Evolutionary conservation across 2,113 vertebrate genomes (phyloP).

Genomic region (Platanista minor): DNA sequence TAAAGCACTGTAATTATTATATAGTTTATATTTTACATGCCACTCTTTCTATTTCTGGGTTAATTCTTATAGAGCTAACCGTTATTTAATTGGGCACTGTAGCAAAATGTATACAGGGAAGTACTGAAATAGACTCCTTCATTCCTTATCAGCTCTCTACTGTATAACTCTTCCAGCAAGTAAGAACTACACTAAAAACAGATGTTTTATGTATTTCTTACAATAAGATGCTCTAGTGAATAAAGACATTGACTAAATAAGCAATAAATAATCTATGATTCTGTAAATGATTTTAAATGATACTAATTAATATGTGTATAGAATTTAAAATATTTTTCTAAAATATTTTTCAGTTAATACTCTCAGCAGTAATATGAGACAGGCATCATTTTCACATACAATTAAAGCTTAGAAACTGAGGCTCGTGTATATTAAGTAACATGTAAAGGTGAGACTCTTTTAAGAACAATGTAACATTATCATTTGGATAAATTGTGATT

Average conservation of each 20-base stretch:
- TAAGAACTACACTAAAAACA: not conserved
- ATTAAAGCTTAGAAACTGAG: not conserved
- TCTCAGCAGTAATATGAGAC: not conserved
- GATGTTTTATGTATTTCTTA: not conserved
- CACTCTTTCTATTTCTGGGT: not conserved
- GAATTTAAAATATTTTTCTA: not conserved
- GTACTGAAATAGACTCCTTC: not conserved
- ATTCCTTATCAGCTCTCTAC: not conserved
- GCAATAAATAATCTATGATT: not conserved
- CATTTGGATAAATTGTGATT: too few species aligned
- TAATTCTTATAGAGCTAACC: not conserved
- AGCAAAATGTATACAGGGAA: not conserved
- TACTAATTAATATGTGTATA: not conserved
- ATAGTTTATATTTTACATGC: not conserved
- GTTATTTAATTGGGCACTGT: not conserved
- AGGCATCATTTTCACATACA: not conserved
- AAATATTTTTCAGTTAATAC: not conserved
- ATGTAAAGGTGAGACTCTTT: not conserved
- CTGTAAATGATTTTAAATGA: not conserved
- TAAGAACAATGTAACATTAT: too few species aligned
- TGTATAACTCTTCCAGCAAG: not conserved
- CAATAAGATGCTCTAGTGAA: not conserved
- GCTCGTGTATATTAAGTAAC: not conserved
- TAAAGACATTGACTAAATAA: not conserved
- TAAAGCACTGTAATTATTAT: too few species aligned